These are phyloP conservation scores for Boloria selene DNA, from an alignment of 2,888 invertebrate species.

Conservation along the genomic window DNA sequence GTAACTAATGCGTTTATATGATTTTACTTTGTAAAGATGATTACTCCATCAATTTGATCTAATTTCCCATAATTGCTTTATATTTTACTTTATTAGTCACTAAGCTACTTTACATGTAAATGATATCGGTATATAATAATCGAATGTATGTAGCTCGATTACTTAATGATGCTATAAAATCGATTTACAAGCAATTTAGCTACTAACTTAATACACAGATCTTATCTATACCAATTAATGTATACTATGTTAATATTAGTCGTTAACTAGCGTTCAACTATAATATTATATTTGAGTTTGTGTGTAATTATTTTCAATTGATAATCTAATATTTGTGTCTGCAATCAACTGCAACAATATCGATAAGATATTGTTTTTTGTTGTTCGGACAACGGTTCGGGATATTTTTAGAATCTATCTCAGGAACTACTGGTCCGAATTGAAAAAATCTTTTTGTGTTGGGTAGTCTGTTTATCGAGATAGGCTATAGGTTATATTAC, in stretches of 20 bases:
- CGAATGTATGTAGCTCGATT: conserved; percentile 49
- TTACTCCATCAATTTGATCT: too few relatives aligned
- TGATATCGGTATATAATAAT: conserved; percentile 51
- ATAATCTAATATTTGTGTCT: too few relatives aligned
- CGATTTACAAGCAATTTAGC: conserved; percentile 38
- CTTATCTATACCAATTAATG: conserved; percentile 21
- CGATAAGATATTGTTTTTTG: too few relatives aligned
- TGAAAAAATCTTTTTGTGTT: too few relatives aligned
- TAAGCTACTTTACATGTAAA: conserved; percentile 24
- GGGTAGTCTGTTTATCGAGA: too few relatives aligned
- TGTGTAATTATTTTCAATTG: neutral
- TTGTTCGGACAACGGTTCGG: too few relatives aligned
- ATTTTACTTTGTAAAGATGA: too few relatives aligned
- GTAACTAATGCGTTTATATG: too few relatives aligned
- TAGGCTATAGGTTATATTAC: too few relatives aligned
- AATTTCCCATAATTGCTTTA: neutral
- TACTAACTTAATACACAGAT: conserved; percentile 26
- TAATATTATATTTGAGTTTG: neutral
- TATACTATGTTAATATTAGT: neutral
- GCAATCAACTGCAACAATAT: too few relatives aligned
- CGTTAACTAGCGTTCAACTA: neutral
- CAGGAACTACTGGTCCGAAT: too few relatives aligned
- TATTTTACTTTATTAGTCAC: neutral
- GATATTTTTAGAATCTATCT: too few relatives aligned
- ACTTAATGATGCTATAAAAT: conserved; percentile 65